Evolutionary conservation across 2,888 invertebrate species (phyloP), one percentile per base, ranked within the genome.

Genomic region (Cephus runcator): DNA sequence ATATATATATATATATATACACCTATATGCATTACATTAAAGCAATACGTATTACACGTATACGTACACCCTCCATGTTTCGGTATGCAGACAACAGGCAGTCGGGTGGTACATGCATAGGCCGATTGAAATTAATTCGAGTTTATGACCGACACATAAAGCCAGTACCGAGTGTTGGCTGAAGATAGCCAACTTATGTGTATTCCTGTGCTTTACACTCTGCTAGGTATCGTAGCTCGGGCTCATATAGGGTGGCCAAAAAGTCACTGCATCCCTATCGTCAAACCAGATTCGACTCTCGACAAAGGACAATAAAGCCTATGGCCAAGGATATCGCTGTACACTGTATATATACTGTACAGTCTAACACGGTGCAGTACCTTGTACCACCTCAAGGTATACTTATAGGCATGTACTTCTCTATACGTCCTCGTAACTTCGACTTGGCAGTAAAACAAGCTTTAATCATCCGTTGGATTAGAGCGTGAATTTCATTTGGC

Each of bases 111-210:
- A 78, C 83, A 82, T 79, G 84, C 83, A 84, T 85, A 87, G 87
- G 86, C 87, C 90, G 89, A 90, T 91, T 90, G 90, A 90, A 91
- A 91, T 91, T 91, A 91, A 91, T 91, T 90, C 90, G 86, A 81
- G 85, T 90, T 90, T 90, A 90, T 87, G 87, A 85, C 85, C 85
- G 75, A 74, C 83, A 84, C 87, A 84, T 89, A 87, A 90, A 89
- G 85, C 79, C 83, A 73, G 75, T 76, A 77, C 77, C 77, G 80
- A 83, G 84, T 85, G 87, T 84, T 83, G 84, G 40, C 77, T 76
- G 84, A 82, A 88, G 87, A 87, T 88, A 88, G 85, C 81, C 82
- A 85, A 85, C 87, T 87, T 86, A 85, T 83, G 86, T 77, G 79
- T 78, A 73, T 75, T 80, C 77, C 75, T 73, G 78, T 11, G 36